A percentile compares a stretch with the other conserved stretches of the same genome.
Evolutionary conservation across 2,888 invertebrate genomes (phyloP).

Genomic region (Lithophane ornitopus): DNA sequence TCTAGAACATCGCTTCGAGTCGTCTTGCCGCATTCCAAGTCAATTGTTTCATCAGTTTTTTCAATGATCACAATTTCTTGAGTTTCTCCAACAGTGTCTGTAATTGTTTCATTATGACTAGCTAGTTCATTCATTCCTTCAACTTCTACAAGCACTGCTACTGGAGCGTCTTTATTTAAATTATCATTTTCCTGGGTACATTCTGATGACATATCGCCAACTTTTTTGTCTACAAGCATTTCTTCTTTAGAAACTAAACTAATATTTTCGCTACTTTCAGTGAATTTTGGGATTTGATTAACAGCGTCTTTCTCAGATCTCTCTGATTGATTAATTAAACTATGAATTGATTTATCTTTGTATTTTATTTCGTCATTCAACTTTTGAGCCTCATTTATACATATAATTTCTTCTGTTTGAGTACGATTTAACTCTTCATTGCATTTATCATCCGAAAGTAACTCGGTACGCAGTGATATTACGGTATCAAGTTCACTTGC

Average conservation of each 20-base stretch:
- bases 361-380: background rate
- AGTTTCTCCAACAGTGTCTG: background rate
- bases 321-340: background rate
- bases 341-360: background rate
- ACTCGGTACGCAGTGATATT: background rate
- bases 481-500: slow-evolving; percentile 16
- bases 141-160: background rate
- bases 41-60: background rate
- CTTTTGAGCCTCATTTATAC: background rate
- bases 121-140: background rate
- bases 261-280: background rate
- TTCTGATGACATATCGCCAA: background rate
- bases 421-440: background rate
- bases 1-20: slow-evolving; percentile 25
- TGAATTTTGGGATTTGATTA: background rate
- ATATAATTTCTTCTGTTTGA: background rate
- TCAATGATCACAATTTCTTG: background rate
- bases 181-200: background rate
- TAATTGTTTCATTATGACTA: background rate
- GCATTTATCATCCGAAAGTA: background rate
- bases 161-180: background rate
- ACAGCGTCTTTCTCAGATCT: background rate
- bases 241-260: background rate
- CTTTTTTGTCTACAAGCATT: background rate
- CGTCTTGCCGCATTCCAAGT: background rate